Evolutionary conservation across 2,888 invertebrate genomes (phyloP), one percentile per base, ranked within the genome.

Genomic region (Drosophila fulvimacula): DNA sequence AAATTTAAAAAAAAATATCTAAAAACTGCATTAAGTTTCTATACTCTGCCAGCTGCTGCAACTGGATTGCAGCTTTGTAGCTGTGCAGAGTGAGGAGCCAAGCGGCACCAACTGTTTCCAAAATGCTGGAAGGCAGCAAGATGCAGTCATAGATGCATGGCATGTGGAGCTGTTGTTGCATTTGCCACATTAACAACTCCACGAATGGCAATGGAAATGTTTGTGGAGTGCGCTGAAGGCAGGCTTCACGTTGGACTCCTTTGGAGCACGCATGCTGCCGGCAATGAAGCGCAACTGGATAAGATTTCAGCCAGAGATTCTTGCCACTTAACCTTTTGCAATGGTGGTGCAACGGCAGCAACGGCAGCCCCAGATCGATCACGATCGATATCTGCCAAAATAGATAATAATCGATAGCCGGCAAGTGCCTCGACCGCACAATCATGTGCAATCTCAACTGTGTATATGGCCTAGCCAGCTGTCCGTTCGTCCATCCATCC

Each of bases 331-430:
- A 79, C 79, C 79, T 81, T 60, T 79, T 34, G 58, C 58, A 58
- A 32, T 46, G 46, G 9, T 39, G 38, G 9, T 21, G 17, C 46
- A 39, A 9, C 41, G 19, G 44, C 55, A 32, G 59, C 36, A 68
- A 65, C 65, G 9, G 59, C 67, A 44, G 67, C 73, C 64, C 67
- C 77, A 81, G 85, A 90, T 89, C 89, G 90, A 82, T 89, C 89
- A 90, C 90, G 90, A 89, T 81, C 79, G 76, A 78, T 81, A 87
- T 80, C 79, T 76, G 82, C 73, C 69, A 81, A 85, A 82, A 84
- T 69, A 76, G 79, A 84, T 84, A 77, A 85, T 89, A 82, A 88
- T 77, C 78, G 75, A 76, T 79, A 76, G 63, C 74, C 21, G 39
- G 36, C 41, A 75, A 70, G 76, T 74, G 73, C 42, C 65, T 51